Evolutionary conservation across 2,888 invertebrate genomes (phyloP), one percentile per base, ranked within the genome.

Genomic region (Plusia festucae): DNA sequence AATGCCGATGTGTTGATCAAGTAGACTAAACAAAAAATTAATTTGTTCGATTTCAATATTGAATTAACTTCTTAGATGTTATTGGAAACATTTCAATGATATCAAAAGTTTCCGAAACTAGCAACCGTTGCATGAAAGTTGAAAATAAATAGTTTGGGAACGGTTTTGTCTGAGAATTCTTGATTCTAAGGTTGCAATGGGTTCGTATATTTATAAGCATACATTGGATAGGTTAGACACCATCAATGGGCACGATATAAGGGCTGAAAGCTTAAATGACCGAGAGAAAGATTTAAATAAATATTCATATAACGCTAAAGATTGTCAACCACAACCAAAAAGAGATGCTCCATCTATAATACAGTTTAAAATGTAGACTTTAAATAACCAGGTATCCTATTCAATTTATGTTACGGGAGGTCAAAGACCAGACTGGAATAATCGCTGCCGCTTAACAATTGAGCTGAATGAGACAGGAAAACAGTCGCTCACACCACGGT

Each of bases 11-110:
- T 56, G 44, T 65, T 55, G 54, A 61, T 34, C 58, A 61, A 59
- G 32, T n/a, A 77, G 68, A 58, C 62, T 66, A 73, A 77, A 77
- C 60, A 76, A 32, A 5, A 44, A 60, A 52, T 15, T 56, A 18
- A 56, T 51, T 20, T 18, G 30, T 60, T 44, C n/a, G 34, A 34
- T 44, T 49, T 44, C 49, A 58, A 34, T 53, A 27, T 53, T 56
- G 18, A 27, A 77, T 77, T 66, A 54, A 22, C 53, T 62, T 57
- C 15, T 11, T 2, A 20, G 34, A 22, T 13, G n/a, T 53, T 46
- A 54, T 20, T 22, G 18, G 54, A 59, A 46, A 6, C 20, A 34
- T 52, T 22, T 24, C 7, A n/a, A 15, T 5, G 22, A n/a, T 57
- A 30, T 27, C 16, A 15, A 18, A 5, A 30, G n/a, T 51, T n/a